Base-by-base conservation (phyloP, 2,797 vertebrate species). In the Falco concolor region DNA sequence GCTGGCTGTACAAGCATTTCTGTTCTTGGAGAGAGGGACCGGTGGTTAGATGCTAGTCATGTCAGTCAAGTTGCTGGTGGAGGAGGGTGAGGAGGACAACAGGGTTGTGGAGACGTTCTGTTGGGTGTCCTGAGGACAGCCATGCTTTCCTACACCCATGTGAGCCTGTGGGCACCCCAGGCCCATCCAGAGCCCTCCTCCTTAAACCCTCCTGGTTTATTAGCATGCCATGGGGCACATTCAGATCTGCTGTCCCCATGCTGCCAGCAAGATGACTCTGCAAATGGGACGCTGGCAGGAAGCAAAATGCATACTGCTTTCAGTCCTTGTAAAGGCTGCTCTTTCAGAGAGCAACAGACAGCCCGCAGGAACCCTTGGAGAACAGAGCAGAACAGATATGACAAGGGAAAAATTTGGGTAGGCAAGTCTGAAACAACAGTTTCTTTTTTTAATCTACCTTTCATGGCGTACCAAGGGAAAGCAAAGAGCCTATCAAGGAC, bases 401-500 rank as follows among this genome's bases (percentile, higher is more conserved):
- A 93, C 89, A 87, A 72, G 3, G 9, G 54, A 81, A 91, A 93
- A 95, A 92, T 80, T 76, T 91, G 60, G 87, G 57, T 56, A 92
- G 42, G 65, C 88, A 69, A 94, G 63, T 57, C 63, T 87, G 81
- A 93, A 77, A 95, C 57, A 96, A 84, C 60, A 74, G 34, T 63
- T 91, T 84, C 63, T 70, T 78, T 86, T 91, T 94, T 80, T 20
- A 78, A 87, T 79, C 30, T 69, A 64, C 87, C 80, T 95, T 74
- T 95, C 56, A 56, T 72, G 61, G 81, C 24, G 91, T 92, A 91
- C 64, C 8, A 10, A 67, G 72, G 84, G 87, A 92, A 90, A 96
- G 87, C 34, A 69, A 49, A 78, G 84, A 94, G 79, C 87, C 88
- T 95, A 91, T 63, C 88, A 96, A 97, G 96, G 95, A 94, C 94